Evolutionary conservation across 2,797 vertebrate species (phyloP).

Genomic region (Ctenopoma kingsleyae): DNA sequence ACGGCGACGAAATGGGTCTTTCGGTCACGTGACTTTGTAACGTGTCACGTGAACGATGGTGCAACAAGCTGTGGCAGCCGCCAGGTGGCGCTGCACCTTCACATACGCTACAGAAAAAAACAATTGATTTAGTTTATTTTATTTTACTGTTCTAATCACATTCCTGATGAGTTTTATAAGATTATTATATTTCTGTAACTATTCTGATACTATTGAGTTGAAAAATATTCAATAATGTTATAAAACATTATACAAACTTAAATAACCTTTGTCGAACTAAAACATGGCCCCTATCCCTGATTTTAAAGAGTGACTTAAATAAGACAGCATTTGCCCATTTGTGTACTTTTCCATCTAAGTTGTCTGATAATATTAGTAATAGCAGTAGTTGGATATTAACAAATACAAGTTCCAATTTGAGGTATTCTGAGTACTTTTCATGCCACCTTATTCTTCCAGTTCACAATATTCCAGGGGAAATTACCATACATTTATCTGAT

Average conservation of each 20-base stretch:
- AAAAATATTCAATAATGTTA: background rate
- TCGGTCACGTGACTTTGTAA: constrained; percentile 58
- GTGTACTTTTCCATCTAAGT: no score
- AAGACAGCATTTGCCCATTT: background rate
- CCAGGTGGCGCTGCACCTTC: constrained; percentile 37
- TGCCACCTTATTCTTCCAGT: background rate
- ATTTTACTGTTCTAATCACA: background rate
- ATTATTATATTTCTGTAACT: no score
- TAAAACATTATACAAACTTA: no score
- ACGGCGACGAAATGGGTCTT: background rate
- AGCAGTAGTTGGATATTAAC: no score
- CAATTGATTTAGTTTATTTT: background rate
- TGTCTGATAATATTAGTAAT: no score
- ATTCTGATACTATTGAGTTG: background rate
- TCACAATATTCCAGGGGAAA: background rate
- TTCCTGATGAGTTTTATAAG: background rate
- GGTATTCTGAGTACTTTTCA: background rate
- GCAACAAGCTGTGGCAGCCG: accelerated
- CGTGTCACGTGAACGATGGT: constrained; percentile 35
- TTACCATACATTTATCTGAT: no score
- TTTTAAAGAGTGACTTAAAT: no score
- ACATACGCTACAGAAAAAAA: background rate
- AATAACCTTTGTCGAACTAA: no score
- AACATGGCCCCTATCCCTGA: no score
- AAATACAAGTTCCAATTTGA: no score